A percentile compares a stretch with the other conserved stretches of the same genome.
Evolutionary conservation across 2,113 vertebrate genomes (phyloP).

Genomic region (Chascanopsetta lugubris): DNA sequence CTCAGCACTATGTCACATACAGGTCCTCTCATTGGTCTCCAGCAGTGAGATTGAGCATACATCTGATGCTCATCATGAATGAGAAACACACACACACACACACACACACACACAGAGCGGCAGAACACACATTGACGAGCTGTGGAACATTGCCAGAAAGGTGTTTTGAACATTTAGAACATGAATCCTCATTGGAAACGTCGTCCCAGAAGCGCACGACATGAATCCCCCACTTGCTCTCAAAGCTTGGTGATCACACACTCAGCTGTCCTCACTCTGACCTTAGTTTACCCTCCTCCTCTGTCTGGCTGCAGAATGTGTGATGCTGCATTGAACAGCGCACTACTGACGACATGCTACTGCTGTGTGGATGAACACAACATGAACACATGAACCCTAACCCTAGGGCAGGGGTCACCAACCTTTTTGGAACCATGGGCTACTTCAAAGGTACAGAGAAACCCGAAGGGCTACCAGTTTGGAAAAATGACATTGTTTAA

Average conservation of each 20-base stretch:
- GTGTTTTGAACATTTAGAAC: slow-evolving; percentile 1
- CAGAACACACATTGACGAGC: not conserved
- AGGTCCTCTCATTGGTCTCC: slow-evolving; percentile 30
- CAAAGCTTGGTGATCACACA: not conserved
- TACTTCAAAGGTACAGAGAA: no score
- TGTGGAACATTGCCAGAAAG: slow-evolving; percentile 21
- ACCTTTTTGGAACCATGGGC: no score
- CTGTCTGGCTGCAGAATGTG: not conserved
- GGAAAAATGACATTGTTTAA: no score
- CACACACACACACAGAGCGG: slow-evolving; percentile 8
- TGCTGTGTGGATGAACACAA: not conserved
- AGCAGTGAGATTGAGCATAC: slow-evolving; percentile 48
- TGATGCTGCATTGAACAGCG: slow-evolving; percentile 16
- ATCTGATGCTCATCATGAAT: slow-evolving; percentile 44
- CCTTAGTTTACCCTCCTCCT: slow-evolving; percentile 35
- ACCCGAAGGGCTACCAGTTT: no score
- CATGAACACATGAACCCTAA: slow-evolving; percentile 14
- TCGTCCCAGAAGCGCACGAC: not conserved
- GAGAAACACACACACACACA: slow-evolving; percentile 16
- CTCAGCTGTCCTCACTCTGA: slow-evolving; percentile 17
- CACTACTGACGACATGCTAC: slow-evolving; percentile 3
- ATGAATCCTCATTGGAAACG: slow-evolving; percentile 1
- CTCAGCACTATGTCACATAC: slow-evolving; percentile 41
- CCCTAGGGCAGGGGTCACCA: slow-evolving; percentile 22
- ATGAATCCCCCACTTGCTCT: not conserved